Evolutionary conservation across 2,797 vertebrate genomes (phyloP).

Genomic region (Enteromius unitaeniatus): DNA sequence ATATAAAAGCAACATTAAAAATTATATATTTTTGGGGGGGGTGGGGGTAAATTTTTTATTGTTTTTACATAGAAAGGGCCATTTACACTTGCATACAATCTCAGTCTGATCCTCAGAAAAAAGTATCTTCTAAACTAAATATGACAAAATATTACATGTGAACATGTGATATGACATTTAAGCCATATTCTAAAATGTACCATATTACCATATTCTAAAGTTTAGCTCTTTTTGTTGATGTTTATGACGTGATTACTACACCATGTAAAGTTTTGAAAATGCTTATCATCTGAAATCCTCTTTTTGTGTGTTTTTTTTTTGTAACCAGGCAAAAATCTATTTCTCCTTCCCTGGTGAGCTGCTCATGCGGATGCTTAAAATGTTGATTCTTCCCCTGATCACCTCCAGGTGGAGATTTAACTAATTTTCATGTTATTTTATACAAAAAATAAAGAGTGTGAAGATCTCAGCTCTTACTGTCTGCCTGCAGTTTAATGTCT

Average conservation of each 20-base stretch:
- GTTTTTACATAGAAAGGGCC: no score
- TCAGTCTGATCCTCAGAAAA: no score
- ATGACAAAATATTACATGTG: background rate
- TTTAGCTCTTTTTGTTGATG: background rate
- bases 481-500: conserved; percentile 85
- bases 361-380: conserved; percentile 91
- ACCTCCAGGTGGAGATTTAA: conserved; percentile 82
- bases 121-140: background rate
- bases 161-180: no score
- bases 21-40: no score
- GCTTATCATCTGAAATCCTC: background rate
- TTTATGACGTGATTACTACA: background rate
- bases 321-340: conserved; percentile 85
- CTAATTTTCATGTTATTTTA: background rate
- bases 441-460: background rate
- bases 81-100: no score
- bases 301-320: conserved; percentile 33
- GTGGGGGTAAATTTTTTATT: no score
- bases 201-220: background rate
- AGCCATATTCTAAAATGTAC: no score
- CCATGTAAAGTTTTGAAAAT: background rate
- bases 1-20: no score
- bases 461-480: background rate
- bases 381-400: conserved; percentile 90
- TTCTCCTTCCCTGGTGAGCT: conserved; percentile 90